Percentiles rank a stretch among this genome's conserved stretches.
phyloP scores from a whole-genome alignment of 2,113 vertebrate genomes.

The Stigmatopora nigra region DNA sequence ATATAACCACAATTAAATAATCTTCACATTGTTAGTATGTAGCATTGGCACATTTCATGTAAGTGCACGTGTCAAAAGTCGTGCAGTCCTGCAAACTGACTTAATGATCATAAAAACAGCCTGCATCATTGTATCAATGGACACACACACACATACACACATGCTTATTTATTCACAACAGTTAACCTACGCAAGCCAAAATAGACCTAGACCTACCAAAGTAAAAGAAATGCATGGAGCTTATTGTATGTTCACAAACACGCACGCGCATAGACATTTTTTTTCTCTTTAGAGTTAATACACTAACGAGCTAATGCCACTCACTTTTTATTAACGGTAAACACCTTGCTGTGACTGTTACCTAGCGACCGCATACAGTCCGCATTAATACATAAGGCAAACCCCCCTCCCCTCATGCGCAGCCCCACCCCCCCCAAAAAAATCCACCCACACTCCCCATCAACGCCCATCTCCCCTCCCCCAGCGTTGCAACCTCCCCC shows the following conservation, averaged over 20 bases:
- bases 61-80: neutral
- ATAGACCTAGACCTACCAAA: slow-evolving; percentile 2
- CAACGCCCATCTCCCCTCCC: neutral
- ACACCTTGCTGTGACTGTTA: slow-evolving; percentile 59
- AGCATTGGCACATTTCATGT: neutral
- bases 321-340: slow-evolving; percentile 70
- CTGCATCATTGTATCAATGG: neutral
- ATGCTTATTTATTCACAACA: neutral
- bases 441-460: neutral
- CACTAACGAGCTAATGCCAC: slow-evolving; percentile 54
- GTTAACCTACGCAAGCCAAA: neutral
- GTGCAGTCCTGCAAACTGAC: slow-evolving; percentile 3
- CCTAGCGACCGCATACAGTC: slow-evolving; percentile 58
- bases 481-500: slow-evolving; percentile 19
- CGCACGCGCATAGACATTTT: slow-evolving; percentile 19
- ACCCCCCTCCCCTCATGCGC: slow-evolving; percentile 34
- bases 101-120: neutral
- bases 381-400: slow-evolving; percentile 53
- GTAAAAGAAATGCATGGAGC: slow-evolving; percentile 15
- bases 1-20: neutral
- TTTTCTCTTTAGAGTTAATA: slow-evolving; percentile 55
- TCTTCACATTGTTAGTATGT: neutral
- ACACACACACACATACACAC: neutral
- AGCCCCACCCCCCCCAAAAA: slow-evolving; percentile 2
- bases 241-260: slow-evolving; percentile 14